These are phyloP conservation scores for Panulirus ornatus DNA, from an alignment of 1,140 invertebrate genomes.

Conservation along the genomic window DNA sequence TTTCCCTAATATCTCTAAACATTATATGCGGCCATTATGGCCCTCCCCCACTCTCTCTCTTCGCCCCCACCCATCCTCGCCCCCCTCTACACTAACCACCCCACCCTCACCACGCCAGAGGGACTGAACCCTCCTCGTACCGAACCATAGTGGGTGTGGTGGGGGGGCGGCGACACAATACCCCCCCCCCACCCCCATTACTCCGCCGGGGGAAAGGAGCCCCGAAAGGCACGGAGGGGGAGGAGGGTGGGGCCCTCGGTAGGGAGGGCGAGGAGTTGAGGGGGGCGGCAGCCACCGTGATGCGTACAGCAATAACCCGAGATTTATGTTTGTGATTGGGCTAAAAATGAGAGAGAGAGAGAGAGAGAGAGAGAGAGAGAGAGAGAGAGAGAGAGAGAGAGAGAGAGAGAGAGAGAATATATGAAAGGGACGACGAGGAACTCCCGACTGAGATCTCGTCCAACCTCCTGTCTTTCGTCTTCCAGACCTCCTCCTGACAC, in stretches of 20 bases:
- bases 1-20: slow-evolving; percentile 62
- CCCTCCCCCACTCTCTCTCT: background rate
- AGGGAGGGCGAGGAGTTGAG: no score
- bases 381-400: background rate
- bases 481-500: no score
- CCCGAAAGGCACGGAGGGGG: background rate
- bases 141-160: no score
- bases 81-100: background rate
- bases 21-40: slow-evolving; percentile 50
- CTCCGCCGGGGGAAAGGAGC: background rate
- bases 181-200: background rate
- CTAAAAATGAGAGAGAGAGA: slow-evolving; percentile 41
- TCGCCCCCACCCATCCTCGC: background rate
- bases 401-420: slow-evolving; percentile 15
- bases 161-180: slow-evolving; percentile 2
- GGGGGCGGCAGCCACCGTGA: background rate
- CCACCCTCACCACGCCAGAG: background rate
- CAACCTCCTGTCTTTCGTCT: no score
- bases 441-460: no score
- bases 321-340: slow-evolving; percentile 56
- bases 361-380: slow-evolving; percentile 14
- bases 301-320: slow-evolving; percentile 49
- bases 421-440: background rate
- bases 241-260: background rate
- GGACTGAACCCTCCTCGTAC: no score